These are phyloP conservation scores for Epinephelus malabaricus DNA, from an alignment of 2,797 vertebrate genomes.

Conservation along the genomic window DNA sequence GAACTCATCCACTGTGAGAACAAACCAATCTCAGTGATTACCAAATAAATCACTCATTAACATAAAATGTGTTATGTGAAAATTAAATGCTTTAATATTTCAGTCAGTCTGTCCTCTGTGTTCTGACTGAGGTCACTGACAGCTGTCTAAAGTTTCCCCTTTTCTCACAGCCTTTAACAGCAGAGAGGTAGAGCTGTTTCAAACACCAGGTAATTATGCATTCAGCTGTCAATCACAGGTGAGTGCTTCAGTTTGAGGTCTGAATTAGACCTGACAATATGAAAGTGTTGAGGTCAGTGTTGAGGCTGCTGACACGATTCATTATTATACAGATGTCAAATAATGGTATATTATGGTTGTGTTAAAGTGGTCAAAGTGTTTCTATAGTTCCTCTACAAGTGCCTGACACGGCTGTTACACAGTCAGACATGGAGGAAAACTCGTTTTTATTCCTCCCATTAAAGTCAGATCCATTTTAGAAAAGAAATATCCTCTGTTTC, in stretches of 20 bases:
- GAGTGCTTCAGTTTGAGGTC: background rate
- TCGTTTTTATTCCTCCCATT: slow-evolving; percentile 12
- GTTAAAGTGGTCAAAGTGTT: background rate
- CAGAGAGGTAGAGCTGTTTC: background rate
- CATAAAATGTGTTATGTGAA: background rate
- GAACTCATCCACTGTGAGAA: background rate
- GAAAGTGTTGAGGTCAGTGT: background rate
- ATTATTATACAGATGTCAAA: background rate
- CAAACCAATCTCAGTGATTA: background rate
- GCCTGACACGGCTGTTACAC: background rate
- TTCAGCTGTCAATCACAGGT: background rate
- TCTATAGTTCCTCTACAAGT: background rate
- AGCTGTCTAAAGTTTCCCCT: background rate
- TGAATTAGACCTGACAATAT: slow-evolving; percentile 1
- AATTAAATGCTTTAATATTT: background rate
- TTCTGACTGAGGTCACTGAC: background rate
- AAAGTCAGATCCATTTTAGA: slow-evolving; percentile 18
- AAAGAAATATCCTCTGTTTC: background rate
- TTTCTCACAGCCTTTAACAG: background rate
- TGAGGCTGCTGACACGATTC: background rate
- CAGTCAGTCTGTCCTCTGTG: background rate
- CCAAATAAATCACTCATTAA: no score
- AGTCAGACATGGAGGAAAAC: background rate
- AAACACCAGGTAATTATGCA: background rate
- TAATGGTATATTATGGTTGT: background rate